Conservation (phyloP, 2,797 vertebrate species). For the Chloroceryle amazona region DNA sequence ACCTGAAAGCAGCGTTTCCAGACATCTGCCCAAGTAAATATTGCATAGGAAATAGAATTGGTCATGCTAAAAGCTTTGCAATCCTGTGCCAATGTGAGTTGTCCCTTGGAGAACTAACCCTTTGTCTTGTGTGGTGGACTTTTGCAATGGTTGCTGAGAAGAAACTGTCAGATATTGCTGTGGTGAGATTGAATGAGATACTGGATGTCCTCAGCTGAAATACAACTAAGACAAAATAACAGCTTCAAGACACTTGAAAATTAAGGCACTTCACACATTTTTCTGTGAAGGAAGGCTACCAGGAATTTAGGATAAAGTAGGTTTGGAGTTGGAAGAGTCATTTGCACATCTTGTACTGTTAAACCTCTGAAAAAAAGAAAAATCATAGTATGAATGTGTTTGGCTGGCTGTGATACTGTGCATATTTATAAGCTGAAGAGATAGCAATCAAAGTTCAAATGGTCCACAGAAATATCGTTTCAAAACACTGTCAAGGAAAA, state of each 20-base stretch:
- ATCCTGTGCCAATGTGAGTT: neutral
- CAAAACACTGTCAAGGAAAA: neutral
- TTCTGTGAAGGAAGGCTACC: neutral
- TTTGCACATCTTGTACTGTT: neutral
- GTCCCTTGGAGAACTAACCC: neutral
- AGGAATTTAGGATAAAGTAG: neutral
- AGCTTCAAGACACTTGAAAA: neutral
- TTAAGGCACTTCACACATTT: neutral
- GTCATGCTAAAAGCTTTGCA: neutral
- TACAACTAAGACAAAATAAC: neutral
- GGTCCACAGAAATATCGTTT: neutral
- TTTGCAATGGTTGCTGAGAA: neutral
- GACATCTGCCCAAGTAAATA: neutral
- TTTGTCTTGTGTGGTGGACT: neutral
- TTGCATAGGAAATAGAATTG: neutral
- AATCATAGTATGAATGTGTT: fast-evolving
- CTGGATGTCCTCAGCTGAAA: neutral
- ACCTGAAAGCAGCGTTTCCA: neutral
- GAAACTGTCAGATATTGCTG: neutral
- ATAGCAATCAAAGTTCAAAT: constrained; percentile 6
- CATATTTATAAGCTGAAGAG: neutral
- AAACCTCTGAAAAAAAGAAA: neutral
- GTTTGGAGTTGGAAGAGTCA: neutral
- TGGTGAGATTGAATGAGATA: neutral
- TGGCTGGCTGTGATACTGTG: neutral